Conservation (phyloP, 2,888 invertebrate genomes). For the Archips xylosteana region DNA sequence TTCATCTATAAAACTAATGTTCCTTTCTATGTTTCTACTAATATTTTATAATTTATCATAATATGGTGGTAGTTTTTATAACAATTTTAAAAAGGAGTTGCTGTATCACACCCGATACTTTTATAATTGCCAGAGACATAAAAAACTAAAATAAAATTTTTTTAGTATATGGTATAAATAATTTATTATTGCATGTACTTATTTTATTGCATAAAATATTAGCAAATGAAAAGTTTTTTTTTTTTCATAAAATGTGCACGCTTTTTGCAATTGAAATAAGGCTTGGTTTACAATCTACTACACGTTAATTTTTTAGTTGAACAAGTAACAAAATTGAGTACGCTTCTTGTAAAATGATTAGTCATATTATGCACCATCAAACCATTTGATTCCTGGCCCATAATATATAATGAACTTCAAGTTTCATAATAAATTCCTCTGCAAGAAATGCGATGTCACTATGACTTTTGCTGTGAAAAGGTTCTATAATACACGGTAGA, state of each 20-base stretch:
- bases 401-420: too few relatives aligned
- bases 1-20: constrained; percentile 5
- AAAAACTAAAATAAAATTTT: neutral
- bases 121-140: neutral
- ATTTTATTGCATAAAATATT: neutral
- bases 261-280: constrained; percentile 1
- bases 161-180: neutral
- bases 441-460: too few relatives aligned
- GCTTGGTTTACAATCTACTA: neutral
- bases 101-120: neutral
- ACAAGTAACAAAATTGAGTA: neutral
- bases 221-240: neutral
- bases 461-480: too few relatives aligned
- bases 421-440: too few relatives aligned
- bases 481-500: too few relatives aligned
- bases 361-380: too few relatives aligned
- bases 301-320: neutral
- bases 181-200: constrained; percentile 3
- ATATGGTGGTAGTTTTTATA: constrained; percentile 21
- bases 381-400: too few relatives aligned
- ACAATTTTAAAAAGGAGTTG: neutral
- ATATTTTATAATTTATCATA: neutral
- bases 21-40: constrained; percentile 5
- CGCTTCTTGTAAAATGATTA: too few relatives aligned
- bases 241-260: constrained; percentile 10